phyloP scores from a whole-genome alignment of 2,113 vertebrate species.

The Takifugu bimaculatus region DNA sequence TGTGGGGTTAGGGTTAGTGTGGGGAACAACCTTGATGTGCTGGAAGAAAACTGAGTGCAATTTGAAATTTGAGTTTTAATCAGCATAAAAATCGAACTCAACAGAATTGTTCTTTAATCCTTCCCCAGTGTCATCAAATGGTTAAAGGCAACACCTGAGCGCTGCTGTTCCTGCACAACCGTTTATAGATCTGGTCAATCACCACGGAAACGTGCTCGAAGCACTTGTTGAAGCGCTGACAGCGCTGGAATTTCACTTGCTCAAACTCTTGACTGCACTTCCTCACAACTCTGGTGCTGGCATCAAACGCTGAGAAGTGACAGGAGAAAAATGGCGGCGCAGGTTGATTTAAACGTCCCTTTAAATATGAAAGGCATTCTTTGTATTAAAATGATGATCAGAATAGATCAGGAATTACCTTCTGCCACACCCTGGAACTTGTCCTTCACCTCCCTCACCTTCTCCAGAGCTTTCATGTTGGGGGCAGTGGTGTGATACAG shows the following conservation, averaged over 20 bases:
- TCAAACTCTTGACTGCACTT: constrained; percentile 82
- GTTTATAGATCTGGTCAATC: constrained; percentile 92
- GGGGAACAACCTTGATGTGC: no score
- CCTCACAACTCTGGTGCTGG: constrained; percentile 78
- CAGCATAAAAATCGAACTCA: no score
- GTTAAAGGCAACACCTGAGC: constrained; percentile 79
- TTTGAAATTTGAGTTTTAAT: no score
- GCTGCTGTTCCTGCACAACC: constrained; percentile 85
- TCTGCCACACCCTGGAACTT: constrained; percentile 81
- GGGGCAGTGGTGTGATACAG: constrained; percentile 80
- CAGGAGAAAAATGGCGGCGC: not conserved
- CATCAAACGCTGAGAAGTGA: constrained; percentile 80
- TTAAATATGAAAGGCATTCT: no score
- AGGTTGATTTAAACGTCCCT: no score
- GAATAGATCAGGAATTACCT: constrained; percentile 68
- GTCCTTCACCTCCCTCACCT: constrained; percentile 76
- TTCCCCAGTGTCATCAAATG: no score
- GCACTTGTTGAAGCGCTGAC: constrained; percentile 80
- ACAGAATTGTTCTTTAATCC: no score
- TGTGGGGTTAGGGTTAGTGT: no score
- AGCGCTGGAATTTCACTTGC: constrained; percentile 83
- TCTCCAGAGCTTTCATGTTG: constrained; percentile 86
- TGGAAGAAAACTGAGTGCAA: no score
- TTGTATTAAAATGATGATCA: no score
- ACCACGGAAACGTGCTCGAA: constrained; percentile 85